phyloP scores from a whole-genome alignment of 2,888 invertebrate genomes.

The Tillus elongatus region DNA sequence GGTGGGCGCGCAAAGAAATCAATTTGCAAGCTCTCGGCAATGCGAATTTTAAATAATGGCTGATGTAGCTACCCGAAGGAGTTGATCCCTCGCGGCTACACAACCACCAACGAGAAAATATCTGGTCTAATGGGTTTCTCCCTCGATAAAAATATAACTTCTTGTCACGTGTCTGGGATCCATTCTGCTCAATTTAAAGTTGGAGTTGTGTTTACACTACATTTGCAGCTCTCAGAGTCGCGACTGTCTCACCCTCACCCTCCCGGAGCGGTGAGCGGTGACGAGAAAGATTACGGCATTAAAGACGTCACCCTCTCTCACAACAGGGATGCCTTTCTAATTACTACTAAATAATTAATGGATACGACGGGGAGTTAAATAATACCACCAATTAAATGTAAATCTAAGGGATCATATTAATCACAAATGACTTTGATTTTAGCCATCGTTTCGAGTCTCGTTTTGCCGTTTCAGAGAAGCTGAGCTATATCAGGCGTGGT shows the following conservation, averaged over 20 bases:
- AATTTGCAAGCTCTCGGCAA: slow-evolving; percentile 39
- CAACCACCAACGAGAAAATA: slow-evolving; percentile 17
- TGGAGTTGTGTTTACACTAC: slow-evolving; percentile 40
- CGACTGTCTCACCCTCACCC: slow-evolving; percentile 6
- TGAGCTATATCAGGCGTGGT: too few relatives aligned
- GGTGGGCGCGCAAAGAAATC: slow-evolving; percentile 35
- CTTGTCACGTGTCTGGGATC: slow-evolving; percentile 39
- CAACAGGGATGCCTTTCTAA: slow-evolving; percentile 28
- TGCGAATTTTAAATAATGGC: slow-evolving; percentile 40
- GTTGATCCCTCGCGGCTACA: slow-evolving; percentile 18
- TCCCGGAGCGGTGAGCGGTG: slow-evolving; percentile 18
- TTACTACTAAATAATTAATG: slow-evolving; percentile 32
- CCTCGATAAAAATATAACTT: slow-evolving; percentile 39
- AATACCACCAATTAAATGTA: slow-evolving; percentile 24
- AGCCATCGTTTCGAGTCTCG: too few relatives aligned
- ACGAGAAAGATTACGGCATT: slow-evolving; percentile 31
- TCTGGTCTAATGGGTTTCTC: slow-evolving; percentile 24
- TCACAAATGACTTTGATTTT: too few relatives aligned
- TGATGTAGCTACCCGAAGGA: slow-evolving; percentile 28
- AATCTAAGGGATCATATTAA: slow-evolving; percentile 17
- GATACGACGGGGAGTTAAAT: slow-evolving; percentile 19
- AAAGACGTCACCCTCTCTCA: slow-evolving; percentile 22
- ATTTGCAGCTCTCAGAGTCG: slow-evolving; percentile 30
- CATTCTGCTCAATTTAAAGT: slow-evolving; percentile 41
- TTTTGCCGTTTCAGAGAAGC: too few relatives aligned